Evolutionary conservation across 2,888 invertebrate genomes (phyloP).

Genomic region (Drosophila merina): DNA sequence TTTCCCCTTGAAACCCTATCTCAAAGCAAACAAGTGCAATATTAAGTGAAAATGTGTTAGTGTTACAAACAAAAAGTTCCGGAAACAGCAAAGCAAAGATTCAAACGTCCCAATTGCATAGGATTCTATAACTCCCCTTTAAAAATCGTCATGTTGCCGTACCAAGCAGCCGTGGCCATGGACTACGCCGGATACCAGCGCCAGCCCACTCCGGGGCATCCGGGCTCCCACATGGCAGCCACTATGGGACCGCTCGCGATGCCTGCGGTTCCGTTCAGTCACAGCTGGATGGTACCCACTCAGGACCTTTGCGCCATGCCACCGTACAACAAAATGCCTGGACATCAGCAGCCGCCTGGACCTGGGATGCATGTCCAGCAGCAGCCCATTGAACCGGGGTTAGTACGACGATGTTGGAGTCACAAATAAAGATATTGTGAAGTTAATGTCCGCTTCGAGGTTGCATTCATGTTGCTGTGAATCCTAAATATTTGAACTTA

Average conservation of each 20-base stretch:
- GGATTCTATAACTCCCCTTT: background rate
- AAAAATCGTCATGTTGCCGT: conserved; percentile 89
- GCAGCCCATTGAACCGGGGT: conserved; percentile 91
- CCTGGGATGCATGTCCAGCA: conserved; percentile 82
- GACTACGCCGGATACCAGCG: conserved; percentile 90
- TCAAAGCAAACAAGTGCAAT: conserved; percentile 41
- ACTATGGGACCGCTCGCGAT: conserved; percentile 86
- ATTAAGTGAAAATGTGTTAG: conserved; percentile 35
- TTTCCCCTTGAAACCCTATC: conserved; percentile 27
- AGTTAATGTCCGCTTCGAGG: too few relatives aligned
- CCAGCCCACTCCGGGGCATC: conserved; percentile 84
- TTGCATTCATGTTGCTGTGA: too few relatives aligned
- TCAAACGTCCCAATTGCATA: background rate
- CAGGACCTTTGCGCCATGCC: conserved; percentile 96
- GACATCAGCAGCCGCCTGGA: conserved; percentile 80
- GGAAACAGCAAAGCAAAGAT: background rate
- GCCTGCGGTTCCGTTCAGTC: conserved; percentile 89
- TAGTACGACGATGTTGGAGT: conserved; percentile 50
- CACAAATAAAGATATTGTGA: too few relatives aligned
- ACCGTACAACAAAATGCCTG: conserved; percentile 90
- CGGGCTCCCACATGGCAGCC: conserved; percentile 81
- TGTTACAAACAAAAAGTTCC: background rate
- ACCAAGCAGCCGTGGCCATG: conserved; percentile 94
- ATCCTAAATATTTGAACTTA: too few relatives aligned
- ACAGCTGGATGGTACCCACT: conserved; percentile 97